Evolutionary conservation across 92 coral and sea anemone species (phyloP), one percentile per base, ranked within the genome.

Genomic region (Epizoanthus stellaris): DNA sequence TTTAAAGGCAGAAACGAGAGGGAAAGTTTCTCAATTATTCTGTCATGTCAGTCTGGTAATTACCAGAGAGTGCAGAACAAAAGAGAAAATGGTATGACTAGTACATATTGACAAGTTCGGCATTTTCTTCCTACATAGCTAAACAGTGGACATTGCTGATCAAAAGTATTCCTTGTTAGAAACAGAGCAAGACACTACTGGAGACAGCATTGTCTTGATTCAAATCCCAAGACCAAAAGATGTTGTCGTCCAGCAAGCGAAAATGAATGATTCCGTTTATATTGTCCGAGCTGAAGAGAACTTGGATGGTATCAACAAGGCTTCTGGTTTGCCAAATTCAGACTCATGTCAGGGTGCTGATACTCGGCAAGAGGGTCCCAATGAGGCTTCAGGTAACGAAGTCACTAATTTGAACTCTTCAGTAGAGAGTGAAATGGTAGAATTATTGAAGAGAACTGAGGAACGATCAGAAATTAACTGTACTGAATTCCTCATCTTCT

Each of bases 401-500:
- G 23, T 60, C 21, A 16, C 36, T 17, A n/a, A 40, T 38, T 60
- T 30, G 14, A 9, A 52, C 43, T 30, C 53, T 14, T 14, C 60
- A 40, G 83, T 34, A 15, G 45, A 61, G 61, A 14, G 45, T 1
- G 14, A 79, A 79, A 15, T 79, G 72, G 45, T 45, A 15, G 72
- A 79, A 19, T 79, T 63, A 43, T 19, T 25, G 0, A 45, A 43
- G 40, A 75, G 75, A 59, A 82, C 68, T 4, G 79, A 73, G 19
- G 76, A 74, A 66, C 82, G 56, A 17, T 40, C 59, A 42, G 20
- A 79, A 19, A 19, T 52, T 9, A 79, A 23, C 21, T 43, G 21
- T 13, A 40, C 83, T 42, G 72, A 79, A 43, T 47, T 79, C 15
- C 40, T 43, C 60, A 79, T 62, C 66, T 63, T 79, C 23, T 79